Conservation (phyloP, 2,888 invertebrate genomes). For the Odontomyia ornata region DNA sequence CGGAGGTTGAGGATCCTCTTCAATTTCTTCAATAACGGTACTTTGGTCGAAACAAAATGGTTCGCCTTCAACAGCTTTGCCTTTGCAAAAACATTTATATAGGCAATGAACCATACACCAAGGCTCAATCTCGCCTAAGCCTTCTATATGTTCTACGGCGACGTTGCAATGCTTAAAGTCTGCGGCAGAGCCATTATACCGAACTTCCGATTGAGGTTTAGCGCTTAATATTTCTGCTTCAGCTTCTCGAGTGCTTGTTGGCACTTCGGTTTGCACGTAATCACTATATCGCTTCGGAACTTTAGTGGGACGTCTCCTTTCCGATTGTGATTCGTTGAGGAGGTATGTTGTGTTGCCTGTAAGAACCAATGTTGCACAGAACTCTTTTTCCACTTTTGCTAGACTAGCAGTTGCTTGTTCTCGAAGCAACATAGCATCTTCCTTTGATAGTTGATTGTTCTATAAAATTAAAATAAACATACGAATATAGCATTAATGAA, state of each 20-base stretch:
- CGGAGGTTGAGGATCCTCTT: slow-evolving; percentile 47
- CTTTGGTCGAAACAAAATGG: slow-evolving; percentile 51
- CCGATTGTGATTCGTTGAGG: slow-evolving; percentile 67
- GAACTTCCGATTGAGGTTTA: background rate
- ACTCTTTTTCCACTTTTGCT: slow-evolving; percentile 76
- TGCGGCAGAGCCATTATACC: background rate
- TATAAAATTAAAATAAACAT: slow-evolving; percentile 47
- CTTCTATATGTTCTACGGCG: slow-evolving; percentile 56
- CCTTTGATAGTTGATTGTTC: slow-evolving; percentile 60
- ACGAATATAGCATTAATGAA: background rate
- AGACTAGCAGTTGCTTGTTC: slow-evolving; percentile 65
- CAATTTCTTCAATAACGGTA: slow-evolving; percentile 56
- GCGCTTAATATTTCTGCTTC: background rate
- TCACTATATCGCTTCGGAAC: slow-evolving; percentile 71
- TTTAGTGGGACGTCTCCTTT: slow-evolving; percentile 68
- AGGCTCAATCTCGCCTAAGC: slow-evolving; percentile 66
- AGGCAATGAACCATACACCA: slow-evolving; percentile 74
- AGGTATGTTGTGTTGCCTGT: slow-evolving; percentile 73
- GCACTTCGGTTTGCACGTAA: slow-evolving; percentile 48
- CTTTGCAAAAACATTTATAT: slow-evolving; percentile 74
- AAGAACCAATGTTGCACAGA: slow-evolving; percentile 75
- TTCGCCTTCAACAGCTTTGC: slow-evolving; percentile 58
- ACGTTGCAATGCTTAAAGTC: slow-evolving; percentile 59
- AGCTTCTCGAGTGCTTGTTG: background rate
- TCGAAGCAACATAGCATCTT: slow-evolving; percentile 61